Evolutionary conservation across 2,888 invertebrate species (phyloP), one percentile per base, ranked within the genome.

Genomic region (Drosophila phalerata): DNA sequence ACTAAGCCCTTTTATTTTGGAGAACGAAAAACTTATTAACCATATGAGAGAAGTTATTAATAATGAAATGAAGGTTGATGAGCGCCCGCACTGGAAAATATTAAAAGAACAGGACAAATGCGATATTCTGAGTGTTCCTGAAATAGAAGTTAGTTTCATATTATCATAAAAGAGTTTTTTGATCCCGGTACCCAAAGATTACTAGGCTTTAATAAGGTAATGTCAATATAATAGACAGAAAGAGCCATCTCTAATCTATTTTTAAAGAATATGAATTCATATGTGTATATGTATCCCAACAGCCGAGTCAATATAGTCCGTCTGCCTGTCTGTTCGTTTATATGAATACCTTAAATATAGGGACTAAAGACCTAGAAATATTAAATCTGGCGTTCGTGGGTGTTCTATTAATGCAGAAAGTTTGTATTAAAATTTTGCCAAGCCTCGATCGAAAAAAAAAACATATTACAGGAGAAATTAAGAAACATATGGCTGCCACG

Each of bases 11-110:
- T 91, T 91, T 55, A 81, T 91, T 52, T 67, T 87, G 9, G 74
- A 87, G 62, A 84, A 91, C 64, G 89, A 88, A 17, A 85, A 87
- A 17, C 56, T 83, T 28, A 79, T 91, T 17, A 73, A 77, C 4
- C 82, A 75, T 10, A 81, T 89, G 0, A 69, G 82, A 22, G 77
- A 79, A 8, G 56, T 76, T 28, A 64, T 85, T 11, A 75, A 82
- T 43, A 63, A 64, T 1, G 42, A 67, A 13, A 73, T 69, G 2
- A 72, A 64, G 32, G 9, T 79, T 3, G 88, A 91, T 28, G 19
- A 60, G 0, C 80, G 90, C 1, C 90, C 91, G 0, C 63, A 89
- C 10, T 92, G 91, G 91, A 92, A 90, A 68, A 85, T 86, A 30
- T 32, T 91, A 5, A 85, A 77, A n/a, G 92, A 89, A 13, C 75